A percentile compares a stretch with the other conserved stretches of the same genome.
phyloP scores from a whole-genome alignment of 2,888 invertebrate genomes.

The Thera britannica region DNA sequence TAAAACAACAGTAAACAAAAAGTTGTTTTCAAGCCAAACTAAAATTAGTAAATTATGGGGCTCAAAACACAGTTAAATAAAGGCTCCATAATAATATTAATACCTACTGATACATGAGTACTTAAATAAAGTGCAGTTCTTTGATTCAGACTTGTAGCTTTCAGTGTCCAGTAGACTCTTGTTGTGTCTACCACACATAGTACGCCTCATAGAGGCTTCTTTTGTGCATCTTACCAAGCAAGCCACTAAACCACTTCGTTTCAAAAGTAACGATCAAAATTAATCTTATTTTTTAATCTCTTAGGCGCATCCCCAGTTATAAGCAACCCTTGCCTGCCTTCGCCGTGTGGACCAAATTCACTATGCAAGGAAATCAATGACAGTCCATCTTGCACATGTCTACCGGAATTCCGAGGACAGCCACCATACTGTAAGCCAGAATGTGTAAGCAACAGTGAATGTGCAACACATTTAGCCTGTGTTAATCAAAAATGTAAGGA shows the following conservation, averaged over 20 bases:
- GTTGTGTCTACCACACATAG: too few relatives aligned
- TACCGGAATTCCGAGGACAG: conserved; percentile 87
- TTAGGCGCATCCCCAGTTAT: conserved; percentile 58
- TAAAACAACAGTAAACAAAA: too few relatives aligned
- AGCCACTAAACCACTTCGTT: not conserved
- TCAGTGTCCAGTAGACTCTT: too few relatives aligned
- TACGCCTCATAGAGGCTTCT: too few relatives aligned
- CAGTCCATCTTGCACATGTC: conserved; percentile 90
- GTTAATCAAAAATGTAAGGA: conserved; percentile 89
- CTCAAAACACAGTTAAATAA: too few relatives aligned
- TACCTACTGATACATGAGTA: too few relatives aligned
- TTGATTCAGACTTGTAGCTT: too few relatives aligned
- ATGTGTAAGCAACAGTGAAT: conserved; percentile 91
- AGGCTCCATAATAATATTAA: too few relatives aligned
- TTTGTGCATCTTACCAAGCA: not conserved
- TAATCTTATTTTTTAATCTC: conserved; percentile 2
- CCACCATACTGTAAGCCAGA: conserved; percentile 93
- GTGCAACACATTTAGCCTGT: conserved; percentile 88
- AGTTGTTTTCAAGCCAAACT: too few relatives aligned
- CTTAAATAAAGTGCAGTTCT: too few relatives aligned
- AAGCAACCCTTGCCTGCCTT: conserved; percentile 89
- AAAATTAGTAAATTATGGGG: too few relatives aligned
- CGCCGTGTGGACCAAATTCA: conserved; percentile 92
- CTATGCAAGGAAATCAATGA: conserved; percentile 88
- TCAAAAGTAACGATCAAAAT: not conserved